phyloP scores from a whole-genome alignment of 35 echinoderm and acorn worm species.

The Patiria miniata region DNA sequence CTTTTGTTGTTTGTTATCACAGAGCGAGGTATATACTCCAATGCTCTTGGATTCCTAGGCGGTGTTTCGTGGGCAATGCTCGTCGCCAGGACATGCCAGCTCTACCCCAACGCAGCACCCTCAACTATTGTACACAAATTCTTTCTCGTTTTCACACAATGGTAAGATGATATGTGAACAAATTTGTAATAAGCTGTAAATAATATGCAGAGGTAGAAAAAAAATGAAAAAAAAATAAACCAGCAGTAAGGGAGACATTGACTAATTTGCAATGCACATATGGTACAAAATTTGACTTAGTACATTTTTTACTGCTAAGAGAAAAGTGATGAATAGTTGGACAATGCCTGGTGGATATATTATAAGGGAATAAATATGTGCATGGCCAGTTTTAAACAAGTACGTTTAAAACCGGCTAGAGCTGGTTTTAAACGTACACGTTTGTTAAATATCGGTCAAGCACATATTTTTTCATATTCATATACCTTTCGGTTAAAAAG shows the following conservation, averaged over 20 bases:
- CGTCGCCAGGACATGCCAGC: conserved; percentile 95
- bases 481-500: no score
- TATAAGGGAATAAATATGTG: no score
- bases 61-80: conserved; percentile 99
- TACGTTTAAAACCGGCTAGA: no score
- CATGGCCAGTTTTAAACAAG: no score
- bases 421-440: no score
- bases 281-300: neutral
- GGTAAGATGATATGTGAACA: conserved; percentile 52
- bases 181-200: neutral
- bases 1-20: conserved; percentile 16
- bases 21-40: conserved; percentile 97
- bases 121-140: conserved; percentile 97
- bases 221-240: neutral
- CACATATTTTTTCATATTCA: no score
- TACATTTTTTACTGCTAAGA: neutral
- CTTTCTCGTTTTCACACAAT: conserved; percentile 97
- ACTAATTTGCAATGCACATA: neutral
- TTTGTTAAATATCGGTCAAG: no score
- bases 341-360: neutral
- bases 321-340: neutral
- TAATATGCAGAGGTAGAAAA: neutral
- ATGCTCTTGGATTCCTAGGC: conserved; percentile 92
- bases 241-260: neutral
- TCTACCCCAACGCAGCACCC: conserved; percentile 94